Base-by-base conservation (phyloP, 1,140 invertebrate genomes). In the Magallana angulata region DNA sequence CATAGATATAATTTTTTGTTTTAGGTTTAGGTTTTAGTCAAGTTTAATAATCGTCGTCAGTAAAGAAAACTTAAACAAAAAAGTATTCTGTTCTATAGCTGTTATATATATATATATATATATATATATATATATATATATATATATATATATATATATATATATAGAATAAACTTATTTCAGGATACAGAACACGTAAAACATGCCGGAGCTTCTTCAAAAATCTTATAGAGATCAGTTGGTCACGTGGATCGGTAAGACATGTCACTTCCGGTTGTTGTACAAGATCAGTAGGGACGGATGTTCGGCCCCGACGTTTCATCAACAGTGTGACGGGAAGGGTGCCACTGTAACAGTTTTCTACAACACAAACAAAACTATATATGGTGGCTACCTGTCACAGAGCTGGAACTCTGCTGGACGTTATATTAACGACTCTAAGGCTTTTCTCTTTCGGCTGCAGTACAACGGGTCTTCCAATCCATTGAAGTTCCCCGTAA, bases 381-480 rank as follows among this genome's bases (percentile, higher is more conserved):
- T 48, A 48, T 48, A 48, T 0, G 36, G 36, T 5, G 36, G 16
- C 88, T 92, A 91, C 60, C 88, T 90, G 8, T 62, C 89, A 11
- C 58, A 85, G 57, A 80, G 30, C 57, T 92, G 91, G 91, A 88
- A 86, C 64, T 68, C 62, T 8, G 64, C 7, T 30, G 30, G 64
- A 16, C 57, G 57, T 14, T 88, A 90, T 58, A 56, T 82, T 4
- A 12, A 14, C 8, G 91, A 92, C 76, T 16, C 81, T 7, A 89
- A 88, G 2, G 88, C 91, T 12, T 92, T 92, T 76, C 62, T 92
- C 11, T 92, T 92, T 48, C 68, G 64, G 11, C 56, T 91, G 56
- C 57, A 88, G 24, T 82, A 85, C 24, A 89, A 88, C 24, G 86
- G 85, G 16, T 81, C 30, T 18, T 58, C 3, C 2, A 14, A 88